Evolutionary conservation across 1,140 invertebrate genomes (phyloP).

Genomic region (Hyphantria cunea): DNA sequence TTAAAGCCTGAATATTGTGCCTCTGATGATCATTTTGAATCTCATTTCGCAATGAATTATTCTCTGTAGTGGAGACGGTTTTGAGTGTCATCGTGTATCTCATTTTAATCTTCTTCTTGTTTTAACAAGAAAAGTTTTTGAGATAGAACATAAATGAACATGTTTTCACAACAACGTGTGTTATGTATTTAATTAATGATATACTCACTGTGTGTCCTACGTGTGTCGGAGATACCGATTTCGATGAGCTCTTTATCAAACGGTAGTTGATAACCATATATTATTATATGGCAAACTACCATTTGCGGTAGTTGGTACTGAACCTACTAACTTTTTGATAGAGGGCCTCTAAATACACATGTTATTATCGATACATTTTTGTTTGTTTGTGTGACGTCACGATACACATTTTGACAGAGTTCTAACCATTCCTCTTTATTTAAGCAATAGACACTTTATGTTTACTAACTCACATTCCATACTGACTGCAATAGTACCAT

Average conservation of each 20-base stretch:
- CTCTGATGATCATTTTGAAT: constrained; percentile 63
- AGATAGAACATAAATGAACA: background rate
- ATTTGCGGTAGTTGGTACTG: no score
- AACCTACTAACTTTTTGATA: no score
- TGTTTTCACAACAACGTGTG: no score
- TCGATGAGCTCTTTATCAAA: no score
- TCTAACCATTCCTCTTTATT: constrained; percentile 40
- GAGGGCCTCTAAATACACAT: no score
- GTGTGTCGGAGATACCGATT: no score
- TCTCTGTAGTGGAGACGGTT: constrained; percentile 18
- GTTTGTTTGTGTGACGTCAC: background rate
- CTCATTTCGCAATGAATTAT: constrained; percentile 57
- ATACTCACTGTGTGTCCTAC: no score
- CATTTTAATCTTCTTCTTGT: background rate
- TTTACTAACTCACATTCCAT: constrained; percentile 43
- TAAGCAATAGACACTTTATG: constrained; percentile 22
- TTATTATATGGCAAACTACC: no score
- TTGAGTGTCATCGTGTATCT: background rate
- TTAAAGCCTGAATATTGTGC: constrained; percentile 74
- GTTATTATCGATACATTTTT: no score
- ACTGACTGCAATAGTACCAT: constrained; percentile 42
- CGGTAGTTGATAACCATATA: no score
- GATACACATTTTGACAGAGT: constrained; percentile 23
- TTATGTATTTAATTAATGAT: no score
- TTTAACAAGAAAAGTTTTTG: background rate